Evolutionary conservation across 2,888 invertebrate species (phyloP), one percentile per base, ranked within the genome.

Genomic region (Eurytoma californica): DNA sequence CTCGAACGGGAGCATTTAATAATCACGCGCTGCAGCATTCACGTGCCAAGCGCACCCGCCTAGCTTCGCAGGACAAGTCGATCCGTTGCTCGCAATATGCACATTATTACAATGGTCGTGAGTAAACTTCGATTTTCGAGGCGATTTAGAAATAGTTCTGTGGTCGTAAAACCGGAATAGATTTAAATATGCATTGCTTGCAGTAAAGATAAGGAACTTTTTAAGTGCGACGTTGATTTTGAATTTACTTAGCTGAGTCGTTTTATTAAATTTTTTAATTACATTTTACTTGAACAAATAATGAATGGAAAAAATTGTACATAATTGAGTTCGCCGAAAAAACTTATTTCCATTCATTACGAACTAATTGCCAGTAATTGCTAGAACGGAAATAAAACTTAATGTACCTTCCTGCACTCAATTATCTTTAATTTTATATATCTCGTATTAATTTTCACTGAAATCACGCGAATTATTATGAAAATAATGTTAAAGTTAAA

Each of bases 1-100:
- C 84, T 78, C 83, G 78, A 83, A 84, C 39, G 18, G 28, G 74
- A 69, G 80, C 60, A 65, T 83, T 82, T 81, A 81, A 39, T 39
- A 39, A 81, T 81, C 80, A 75, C 79, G 79, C 70, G 70, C 66
- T 74, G 79, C 77, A 30, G 57, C 47, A 39, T 63, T 28, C 65
- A 79, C 80, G 77, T 82, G 39, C n/a, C 13, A 12, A 9, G 3
- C 70, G 30, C 30, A 14, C 3, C 14, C 65, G 12, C 14, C 49
- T 18, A 1, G n/a, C 3, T 49, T 49, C n/a, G 58, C 30, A 3
- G 16, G 53, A 68, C 60, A 49, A 28, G 60, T 20, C 20, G 57
- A 74, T 74, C 49, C 58, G 7, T 7, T 57, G 49, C 16, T 12
- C 28, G 18, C 30, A 14, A 39, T 9, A 9, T 9, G 39, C 39